Conservation (phyloP, 2,797 vertebrate species). For the Coreius guichenoti region DNA sequence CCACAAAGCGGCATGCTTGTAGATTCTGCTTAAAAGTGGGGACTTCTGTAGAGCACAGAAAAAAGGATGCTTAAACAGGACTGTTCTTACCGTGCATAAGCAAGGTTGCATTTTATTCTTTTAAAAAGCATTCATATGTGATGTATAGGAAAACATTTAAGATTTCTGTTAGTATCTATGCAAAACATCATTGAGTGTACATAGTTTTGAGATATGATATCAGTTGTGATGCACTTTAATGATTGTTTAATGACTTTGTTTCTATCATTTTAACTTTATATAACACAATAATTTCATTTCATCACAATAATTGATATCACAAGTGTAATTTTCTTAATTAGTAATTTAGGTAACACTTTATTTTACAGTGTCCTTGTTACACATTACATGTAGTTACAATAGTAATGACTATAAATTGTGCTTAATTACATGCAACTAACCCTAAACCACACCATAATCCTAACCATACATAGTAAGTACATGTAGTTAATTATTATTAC, state of each 20-base stretch:
- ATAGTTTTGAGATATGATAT: not conserved
- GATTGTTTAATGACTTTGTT: not conserved
- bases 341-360: not conserved
- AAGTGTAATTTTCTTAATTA: not conserved
- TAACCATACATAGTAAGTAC: not conserved
- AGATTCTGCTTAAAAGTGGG: constrained; percentile 70
- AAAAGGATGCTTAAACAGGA: not conserved
- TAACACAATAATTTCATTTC: not conserved
- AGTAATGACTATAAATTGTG: not conserved
- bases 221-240: not conserved
- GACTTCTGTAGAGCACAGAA: constrained; percentile 52
- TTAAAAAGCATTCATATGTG: not conserved
- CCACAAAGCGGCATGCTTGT: constrained; percentile 57
- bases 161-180: not conserved
- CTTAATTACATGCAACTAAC: not conserved
- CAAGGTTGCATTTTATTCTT: not conserved
- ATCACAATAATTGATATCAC: not conserved
- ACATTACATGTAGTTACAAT: too few relatives aligned
- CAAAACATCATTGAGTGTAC: not conserved
- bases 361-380: not conserved
- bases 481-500: not conserved
- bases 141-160: not conserved
- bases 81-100: not conserved
- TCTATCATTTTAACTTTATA: not conserved
- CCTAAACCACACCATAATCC: not conserved